Conservation (phyloP, 2,113 vertebrate species). For the Eptatretus burgeri region DNA sequence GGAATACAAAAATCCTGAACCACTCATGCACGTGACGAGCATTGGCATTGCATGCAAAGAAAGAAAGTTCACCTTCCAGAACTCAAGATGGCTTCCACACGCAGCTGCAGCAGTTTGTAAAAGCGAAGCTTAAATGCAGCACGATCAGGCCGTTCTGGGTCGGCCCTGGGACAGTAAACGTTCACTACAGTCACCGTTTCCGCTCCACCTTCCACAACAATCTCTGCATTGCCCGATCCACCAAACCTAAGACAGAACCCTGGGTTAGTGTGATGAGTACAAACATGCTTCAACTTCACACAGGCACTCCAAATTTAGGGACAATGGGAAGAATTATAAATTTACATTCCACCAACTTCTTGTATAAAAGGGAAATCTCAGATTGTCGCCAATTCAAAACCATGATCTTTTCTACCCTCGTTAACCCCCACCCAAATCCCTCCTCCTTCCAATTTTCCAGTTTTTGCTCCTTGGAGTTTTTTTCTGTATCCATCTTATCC, state of each 20-base stretch:
- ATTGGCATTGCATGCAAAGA: too few species aligned
- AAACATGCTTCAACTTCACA: background rate
- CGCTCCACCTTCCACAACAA: constrained; percentile 14
- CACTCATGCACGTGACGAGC: too few species aligned
- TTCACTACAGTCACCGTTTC: constrained; percentile 33
- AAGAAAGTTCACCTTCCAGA: constrained; percentile 22
- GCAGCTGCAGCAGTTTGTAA: constrained; percentile 31
- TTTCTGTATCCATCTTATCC: too few species aligned
- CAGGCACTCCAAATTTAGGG: background rate
- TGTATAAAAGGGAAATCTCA: constrained; percentile 9
- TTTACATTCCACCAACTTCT: constrained; percentile 4
- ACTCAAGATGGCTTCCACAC: constrained; percentile 33
- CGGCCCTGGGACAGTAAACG: constrained; percentile 48
- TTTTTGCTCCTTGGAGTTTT: too few species aligned
- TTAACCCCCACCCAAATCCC: too few species aligned
- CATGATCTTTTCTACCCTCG: too few species aligned
- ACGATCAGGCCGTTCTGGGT: constrained; percentile 37
- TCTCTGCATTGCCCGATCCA: constrained; percentile 9
- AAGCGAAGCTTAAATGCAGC: constrained; percentile 40
- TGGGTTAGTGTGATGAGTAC: background rate
- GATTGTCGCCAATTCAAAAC: background rate
- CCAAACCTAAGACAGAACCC: background rate
- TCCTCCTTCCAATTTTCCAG: too few species aligned
- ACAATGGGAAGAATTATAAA: too few species aligned
- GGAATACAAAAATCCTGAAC: too few species aligned